Conservation (phyloP, 2,888 invertebrate species). For the Cephus spinipes region DNA sequence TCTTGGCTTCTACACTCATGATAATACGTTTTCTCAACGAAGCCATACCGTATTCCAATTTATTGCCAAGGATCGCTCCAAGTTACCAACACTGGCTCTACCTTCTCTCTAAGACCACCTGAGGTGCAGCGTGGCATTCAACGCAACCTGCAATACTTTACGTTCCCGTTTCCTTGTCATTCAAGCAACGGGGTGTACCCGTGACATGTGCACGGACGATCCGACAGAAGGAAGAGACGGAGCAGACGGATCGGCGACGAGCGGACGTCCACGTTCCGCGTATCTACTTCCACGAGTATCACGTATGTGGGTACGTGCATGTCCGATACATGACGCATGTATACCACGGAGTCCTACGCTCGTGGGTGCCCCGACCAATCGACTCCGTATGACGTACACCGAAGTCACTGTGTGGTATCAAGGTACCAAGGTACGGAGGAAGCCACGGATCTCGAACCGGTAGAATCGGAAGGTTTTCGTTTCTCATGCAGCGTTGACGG, state of each 20-base stretch:
- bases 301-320: neutral
- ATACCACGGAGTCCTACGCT: neutral
- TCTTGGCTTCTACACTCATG: neutral
- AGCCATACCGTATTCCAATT: slow-evolving; percentile 46
- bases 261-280: slow-evolving; percentile 19
- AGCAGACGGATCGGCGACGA: slow-evolving; percentile 38
- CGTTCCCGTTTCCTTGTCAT: slow-evolving; percentile 41
- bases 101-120: slow-evolving; percentile 34
- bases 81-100: slow-evolving; percentile 1
- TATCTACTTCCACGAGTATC: slow-evolving; percentile 11
- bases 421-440: neutral
- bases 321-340: neutral
- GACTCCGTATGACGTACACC: slow-evolving; percentile 28
- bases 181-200: neutral
- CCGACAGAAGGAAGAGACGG: slow-evolving; percentile 25
- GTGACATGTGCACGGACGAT: slow-evolving; percentile 17
- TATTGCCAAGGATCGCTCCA: slow-evolving; percentile 42
- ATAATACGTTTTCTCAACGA: neutral
- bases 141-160: slow-evolving; percentile 37
- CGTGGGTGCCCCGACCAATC: neutral
- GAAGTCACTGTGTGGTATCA: neutral
- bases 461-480: slow-evolving; percentile 26
- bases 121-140: slow-evolving; percentile 35
- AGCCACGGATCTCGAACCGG: neutral
- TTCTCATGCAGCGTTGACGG: slow-evolving; percentile 48